Conservation (phyloP, 2,113 vertebrate genomes). For the Tetraodon nigroviridis region DNA sequence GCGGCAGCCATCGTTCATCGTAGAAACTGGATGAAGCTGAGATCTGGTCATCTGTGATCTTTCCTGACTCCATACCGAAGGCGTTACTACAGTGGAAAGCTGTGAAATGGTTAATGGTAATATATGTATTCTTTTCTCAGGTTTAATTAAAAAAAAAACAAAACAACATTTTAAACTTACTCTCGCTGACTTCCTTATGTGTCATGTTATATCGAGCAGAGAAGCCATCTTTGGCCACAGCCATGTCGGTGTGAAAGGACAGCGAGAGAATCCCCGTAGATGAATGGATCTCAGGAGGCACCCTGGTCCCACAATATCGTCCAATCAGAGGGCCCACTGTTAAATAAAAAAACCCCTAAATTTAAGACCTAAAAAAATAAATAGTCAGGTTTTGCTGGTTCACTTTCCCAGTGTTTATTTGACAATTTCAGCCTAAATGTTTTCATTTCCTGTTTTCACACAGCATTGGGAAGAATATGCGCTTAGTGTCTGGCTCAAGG, state of each 20-base stretch:
- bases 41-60: conserved; percentile 93
- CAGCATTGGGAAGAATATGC: too few species aligned
- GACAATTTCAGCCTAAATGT: too few species aligned
- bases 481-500: too few species aligned
- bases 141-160: not conserved
- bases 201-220: conserved; percentile 93
- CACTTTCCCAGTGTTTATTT: too few species aligned
- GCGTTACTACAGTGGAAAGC: conserved; percentile 91
- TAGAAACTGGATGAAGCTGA: conserved; percentile 87
- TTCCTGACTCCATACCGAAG: conserved; percentile 91
- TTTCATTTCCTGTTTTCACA: too few species aligned
- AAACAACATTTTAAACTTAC: conserved; percentile 74
- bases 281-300: conserved; percentile 90
- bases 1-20: conserved; percentile 85
- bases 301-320: conserved; percentile 91
- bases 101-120: conserved; percentile 40
- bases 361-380: not conserved
- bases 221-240: conserved; percentile 96
- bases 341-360: conserved; percentile 27
- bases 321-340: conserved; percentile 94
- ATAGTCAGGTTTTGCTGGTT: not conserved
- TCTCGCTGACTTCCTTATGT: conserved; percentile 87
- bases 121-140: not conserved
- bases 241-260: conserved; percentile 96
- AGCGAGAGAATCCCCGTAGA: conserved; percentile 91